Evolutionary conservation across 2,888 invertebrate genomes (phyloP).

Genomic region (Athetis lepigone): DNA sequence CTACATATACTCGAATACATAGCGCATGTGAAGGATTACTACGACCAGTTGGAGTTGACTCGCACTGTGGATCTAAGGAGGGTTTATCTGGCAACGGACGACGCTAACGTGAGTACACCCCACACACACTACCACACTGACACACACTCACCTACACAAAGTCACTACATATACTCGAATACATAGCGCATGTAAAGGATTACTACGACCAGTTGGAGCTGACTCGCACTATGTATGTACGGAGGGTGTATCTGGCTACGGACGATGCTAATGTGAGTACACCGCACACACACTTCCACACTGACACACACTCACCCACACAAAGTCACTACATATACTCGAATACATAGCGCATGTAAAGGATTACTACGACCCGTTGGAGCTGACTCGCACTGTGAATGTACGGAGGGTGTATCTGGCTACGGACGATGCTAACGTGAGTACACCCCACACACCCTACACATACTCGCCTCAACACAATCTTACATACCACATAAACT

Average conservation of each 20-base stretch:
- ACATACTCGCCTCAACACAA: too few relatives aligned
- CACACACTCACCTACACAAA: not conserved
- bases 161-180: conserved; percentile 95
- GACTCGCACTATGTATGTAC: conserved; percentile 89
- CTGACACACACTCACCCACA: not conserved
- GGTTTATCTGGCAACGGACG: conserved; percentile 98
- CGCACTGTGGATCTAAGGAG: conserved; percentile 91
- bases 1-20: conserved; percentile 99
- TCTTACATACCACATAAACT: too few relatives aligned
- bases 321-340: conserved; percentile 91
- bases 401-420: conserved; percentile 96
- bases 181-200: conserved; percentile 97
- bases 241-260: conserved; percentile 97
- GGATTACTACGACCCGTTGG: conserved; percentile 95
- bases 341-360: conserved; percentile 99
- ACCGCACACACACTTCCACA: not conserved
- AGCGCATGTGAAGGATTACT: conserved; percentile 97
- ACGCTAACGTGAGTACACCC: conserved; percentile 93
- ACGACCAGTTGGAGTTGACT: conserved; percentile 93
- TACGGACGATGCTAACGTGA: conserved; percentile 95
- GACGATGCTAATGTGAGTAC: conserved; percentile 96
- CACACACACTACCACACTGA: not conserved
- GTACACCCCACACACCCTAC: too few relatives aligned
- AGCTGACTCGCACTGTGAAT: conserved; percentile 91
- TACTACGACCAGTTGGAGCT: conserved; percentile 95